These are phyloP conservation scores for Parazoanthus swiftii DNA, from an alignment of 92 coral and sea anemone species.

Conservation along the genomic window DNA sequence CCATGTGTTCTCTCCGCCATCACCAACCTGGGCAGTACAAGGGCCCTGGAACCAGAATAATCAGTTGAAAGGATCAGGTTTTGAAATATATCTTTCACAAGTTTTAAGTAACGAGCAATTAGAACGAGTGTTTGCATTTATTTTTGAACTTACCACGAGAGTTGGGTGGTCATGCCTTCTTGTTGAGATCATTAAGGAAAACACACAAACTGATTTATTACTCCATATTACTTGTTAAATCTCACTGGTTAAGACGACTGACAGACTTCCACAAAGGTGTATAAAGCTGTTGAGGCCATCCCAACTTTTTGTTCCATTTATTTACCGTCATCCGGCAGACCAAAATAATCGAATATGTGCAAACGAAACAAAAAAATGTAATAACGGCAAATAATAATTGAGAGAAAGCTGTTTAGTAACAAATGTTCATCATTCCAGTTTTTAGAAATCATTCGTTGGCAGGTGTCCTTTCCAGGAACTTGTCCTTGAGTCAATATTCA, in stretches of 20 bases:
- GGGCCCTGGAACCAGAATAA: slow-evolving; percentile 65
- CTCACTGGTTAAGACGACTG: neutral
- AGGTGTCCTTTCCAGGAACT: too few relatives aligned
- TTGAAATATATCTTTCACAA: neutral
- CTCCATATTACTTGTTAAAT: too few relatives aligned
- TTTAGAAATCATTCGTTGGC: too few relatives aligned
- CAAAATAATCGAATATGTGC: too few relatives aligned
- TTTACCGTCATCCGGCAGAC: too few relatives aligned
- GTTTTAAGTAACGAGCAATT: neutral
- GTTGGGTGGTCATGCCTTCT: slow-evolving; percentile 32
- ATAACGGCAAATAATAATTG: too few relatives aligned
- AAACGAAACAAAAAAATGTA: too few relatives aligned
- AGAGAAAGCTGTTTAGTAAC: too few relatives aligned
- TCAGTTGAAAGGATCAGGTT: neutral
- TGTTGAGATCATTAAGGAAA: slow-evolving; percentile 1
- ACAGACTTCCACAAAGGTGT: neutral
- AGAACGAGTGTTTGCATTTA: neutral
- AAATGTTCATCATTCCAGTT: too few relatives aligned
- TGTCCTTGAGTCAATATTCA: too few relatives aligned
- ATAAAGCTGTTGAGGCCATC: too few relatives aligned
- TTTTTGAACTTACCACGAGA: slow-evolving; percentile 24
- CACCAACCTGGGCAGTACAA: slow-evolving; percentile 91
- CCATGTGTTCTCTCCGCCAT: slow-evolving; percentile 88
- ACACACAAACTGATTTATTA: neutral
- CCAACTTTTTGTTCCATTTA: too few relatives aligned